A percentile compares a stretch with the other conserved stretches of the same genome.
Evolutionary conservation across 2,888 invertebrate species (phyloP).

Genomic region (Protonemura montana): DNA sequence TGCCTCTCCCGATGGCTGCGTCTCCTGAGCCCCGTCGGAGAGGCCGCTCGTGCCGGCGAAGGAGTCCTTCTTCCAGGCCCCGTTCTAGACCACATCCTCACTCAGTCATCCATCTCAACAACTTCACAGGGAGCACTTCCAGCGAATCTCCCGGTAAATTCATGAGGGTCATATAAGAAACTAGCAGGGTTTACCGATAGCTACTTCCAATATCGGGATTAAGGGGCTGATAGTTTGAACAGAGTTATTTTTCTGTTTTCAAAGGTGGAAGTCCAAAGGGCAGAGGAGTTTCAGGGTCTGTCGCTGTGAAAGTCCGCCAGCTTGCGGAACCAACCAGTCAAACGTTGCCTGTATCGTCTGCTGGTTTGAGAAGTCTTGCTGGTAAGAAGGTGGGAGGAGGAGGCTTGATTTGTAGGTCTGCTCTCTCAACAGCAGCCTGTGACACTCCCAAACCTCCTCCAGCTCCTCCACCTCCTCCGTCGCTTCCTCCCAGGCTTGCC

Average conservation of each 20-base stretch:
- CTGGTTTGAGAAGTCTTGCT: constrained; percentile 29
- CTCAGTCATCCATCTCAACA: constrained; percentile 40
- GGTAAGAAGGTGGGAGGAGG: constrained; percentile 51
- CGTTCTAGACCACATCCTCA: constrained; percentile 38
- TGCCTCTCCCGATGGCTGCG: constrained; percentile 54
- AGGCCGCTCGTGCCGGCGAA: constrained; percentile 30
- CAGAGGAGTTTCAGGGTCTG: not conserved
- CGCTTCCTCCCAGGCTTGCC: constrained; percentile 68
- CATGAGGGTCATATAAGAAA: too few species aligned
- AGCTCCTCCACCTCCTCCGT: constrained; percentile 57
- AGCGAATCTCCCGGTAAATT: constrained; percentile 27
- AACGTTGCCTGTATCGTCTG: constrained; percentile 19
- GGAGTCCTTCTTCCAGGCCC: constrained; percentile 41
- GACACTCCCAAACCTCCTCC: constrained; percentile 47
- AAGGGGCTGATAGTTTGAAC: not conserved
- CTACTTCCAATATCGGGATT: too few species aligned
- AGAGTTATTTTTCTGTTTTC: not conserved
- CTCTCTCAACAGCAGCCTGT: constrained; percentile 54
- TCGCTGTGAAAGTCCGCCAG: not conserved
- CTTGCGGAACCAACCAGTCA: not conserved
- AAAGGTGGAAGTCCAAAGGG: constrained; percentile 27
- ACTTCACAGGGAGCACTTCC: constrained; percentile 29
- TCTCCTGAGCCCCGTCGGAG: constrained; percentile 40
- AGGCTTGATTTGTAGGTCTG: constrained; percentile 53
- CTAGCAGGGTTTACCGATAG: too few species aligned